phyloP scores from a whole-genome alignment of 2,888 invertebrate genomes.

The Drosophila anomalata region DNA sequence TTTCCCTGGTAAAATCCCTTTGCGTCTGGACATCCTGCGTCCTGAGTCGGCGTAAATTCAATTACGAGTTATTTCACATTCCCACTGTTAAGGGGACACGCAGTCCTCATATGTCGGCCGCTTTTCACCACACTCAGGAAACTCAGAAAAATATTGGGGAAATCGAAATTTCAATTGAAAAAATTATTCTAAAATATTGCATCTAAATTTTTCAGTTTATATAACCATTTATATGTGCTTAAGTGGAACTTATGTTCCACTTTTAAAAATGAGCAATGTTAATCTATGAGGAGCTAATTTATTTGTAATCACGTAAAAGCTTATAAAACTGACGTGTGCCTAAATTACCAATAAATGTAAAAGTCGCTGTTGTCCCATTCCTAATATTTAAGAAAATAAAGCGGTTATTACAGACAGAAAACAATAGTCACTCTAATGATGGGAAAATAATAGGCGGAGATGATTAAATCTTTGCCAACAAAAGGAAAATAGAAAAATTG shows the following conservation, averaged over 20 bases:
- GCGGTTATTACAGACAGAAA: constrained; percentile 55
- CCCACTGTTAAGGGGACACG: constrained; percentile 45
- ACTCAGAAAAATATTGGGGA: constrained; percentile 68
- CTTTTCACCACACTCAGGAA: constrained; percentile 53
- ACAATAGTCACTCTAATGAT: constrained; percentile 74
- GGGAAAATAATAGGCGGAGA: constrained; percentile 55
- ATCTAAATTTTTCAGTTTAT: background rate
- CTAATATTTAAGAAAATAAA: constrained; percentile 36
- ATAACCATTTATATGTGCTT: no score
- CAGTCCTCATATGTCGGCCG: constrained; percentile 47
- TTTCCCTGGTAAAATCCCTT: background rate
- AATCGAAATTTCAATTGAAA: constrained; percentile 76
- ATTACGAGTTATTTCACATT: constrained; percentile 65
- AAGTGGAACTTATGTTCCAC: no score
- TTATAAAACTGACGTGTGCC: background rate
- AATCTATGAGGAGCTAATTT: no score
- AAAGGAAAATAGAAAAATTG: constrained; percentile 59
- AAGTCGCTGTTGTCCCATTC: background rate
- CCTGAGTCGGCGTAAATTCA: constrained; percentile 72
- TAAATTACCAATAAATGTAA: background rate
- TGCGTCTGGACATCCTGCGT: constrained; percentile 49
- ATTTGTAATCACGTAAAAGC: no score
- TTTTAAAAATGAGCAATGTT: background rate
- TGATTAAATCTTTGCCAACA: constrained; percentile 74
- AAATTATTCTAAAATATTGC: constrained; percentile 12